Evolutionary conservation across 1,140 invertebrate species (phyloP), one percentile per base, ranked within the genome.

Genomic region (Pseudomyrmex sp.): DNA sequence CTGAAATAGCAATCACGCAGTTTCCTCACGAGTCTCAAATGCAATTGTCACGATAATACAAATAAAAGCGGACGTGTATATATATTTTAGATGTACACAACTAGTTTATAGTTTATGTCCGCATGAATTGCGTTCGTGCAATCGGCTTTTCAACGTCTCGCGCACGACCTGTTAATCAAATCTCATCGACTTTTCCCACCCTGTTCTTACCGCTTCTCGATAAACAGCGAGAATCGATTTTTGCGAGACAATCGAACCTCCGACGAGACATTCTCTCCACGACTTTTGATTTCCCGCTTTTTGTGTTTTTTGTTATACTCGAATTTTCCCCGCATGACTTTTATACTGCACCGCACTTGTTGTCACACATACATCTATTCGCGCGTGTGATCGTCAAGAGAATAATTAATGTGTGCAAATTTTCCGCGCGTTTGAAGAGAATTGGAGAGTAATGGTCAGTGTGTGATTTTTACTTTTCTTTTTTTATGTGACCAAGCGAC

Each of bases 311-410:
- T 79, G 46, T 10, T n/a, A 13, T 72, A 26, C 26, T 56, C 58
- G 0, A 5, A 50, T 20, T 23, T 70, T 70, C 63, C 23, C 23
- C 20, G 75, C 48, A 84, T 20, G 59, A 8, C 79, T 48, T 35
- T 35, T 35, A 7, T 35, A 63, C 35, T 50, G 66, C 73, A 84
- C 56, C 52, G 66, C 75, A 80, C 83, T 68, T 59, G 63, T 20
- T 56, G 44, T 65, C 44, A 83, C 50, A 23, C n/a, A n/a, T 23
- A 8, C 74, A 59, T n/a, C 13, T 35, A 7, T 35, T 35, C 5
- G 35, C 35, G 35, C 35, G 35, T 35, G 35, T 35, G 35, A 35
- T 35, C 35, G 35, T 35, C 35, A 35, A 35, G 5, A 35, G 35
- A 35, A 35, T 35, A 35, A 35, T 35, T 35, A 35, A 35, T 35